phyloP scores from a whole-genome alignment of 2,113 vertebrate genomes.

The Myotis yumanensis region DNA sequence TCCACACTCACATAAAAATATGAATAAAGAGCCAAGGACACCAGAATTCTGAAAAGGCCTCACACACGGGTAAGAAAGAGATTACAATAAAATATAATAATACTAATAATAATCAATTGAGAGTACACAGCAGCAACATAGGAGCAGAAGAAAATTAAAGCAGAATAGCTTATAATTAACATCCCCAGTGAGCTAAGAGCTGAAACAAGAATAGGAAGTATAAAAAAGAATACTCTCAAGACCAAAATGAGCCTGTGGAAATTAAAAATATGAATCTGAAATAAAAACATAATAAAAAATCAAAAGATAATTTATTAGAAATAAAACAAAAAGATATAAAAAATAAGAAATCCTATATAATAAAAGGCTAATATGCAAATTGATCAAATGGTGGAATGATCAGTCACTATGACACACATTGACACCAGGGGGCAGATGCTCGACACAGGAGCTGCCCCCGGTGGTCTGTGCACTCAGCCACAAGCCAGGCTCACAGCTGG shows the following conservation, averaged over 20 bases:
- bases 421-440: no score
- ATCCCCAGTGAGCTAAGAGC: background rate
- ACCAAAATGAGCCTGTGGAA: background rate
- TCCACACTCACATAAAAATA: background rate
- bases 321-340: background rate
- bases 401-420: no score
- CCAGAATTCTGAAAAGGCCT: background rate
- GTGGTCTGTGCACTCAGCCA: no score
- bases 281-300: background rate
- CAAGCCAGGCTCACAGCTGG: no score
- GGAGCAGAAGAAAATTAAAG: constrained; percentile 21
- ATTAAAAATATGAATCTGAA: constrained; percentile 8
- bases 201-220: background rate
- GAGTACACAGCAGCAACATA: background rate
- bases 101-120: background rate
- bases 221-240: background rate
- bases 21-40: background rate
- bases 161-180: background rate
- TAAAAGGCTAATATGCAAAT: no score
- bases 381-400: no score
- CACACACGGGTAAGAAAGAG: background rate
- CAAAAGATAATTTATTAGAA: background rate
- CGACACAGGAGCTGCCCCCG: no score
- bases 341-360: background rate
- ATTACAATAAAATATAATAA: background rate